phyloP scores from a whole-genome alignment of 2,113 vertebrate genomes.

The Misgurnus anguillicaudatus region DNA sequence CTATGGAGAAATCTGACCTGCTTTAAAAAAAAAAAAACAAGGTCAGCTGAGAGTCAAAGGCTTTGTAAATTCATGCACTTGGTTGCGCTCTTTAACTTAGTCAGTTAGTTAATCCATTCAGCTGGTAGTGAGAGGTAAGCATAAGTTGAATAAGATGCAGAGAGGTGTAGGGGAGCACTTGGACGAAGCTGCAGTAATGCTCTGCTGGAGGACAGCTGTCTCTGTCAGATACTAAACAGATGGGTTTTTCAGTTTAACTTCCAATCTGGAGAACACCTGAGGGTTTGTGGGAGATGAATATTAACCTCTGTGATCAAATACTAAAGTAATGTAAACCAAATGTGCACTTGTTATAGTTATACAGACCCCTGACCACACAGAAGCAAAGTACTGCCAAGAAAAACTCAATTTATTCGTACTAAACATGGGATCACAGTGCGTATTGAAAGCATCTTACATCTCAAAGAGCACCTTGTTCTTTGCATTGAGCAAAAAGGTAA shows the following conservation, averaged over 20 bases:
- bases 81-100: constrained; percentile 33
- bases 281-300: constrained; percentile 60
- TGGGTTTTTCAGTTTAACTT: constrained; percentile 36
- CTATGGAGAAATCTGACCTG: constrained; percentile 62
- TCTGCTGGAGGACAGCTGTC: constrained; percentile 50
- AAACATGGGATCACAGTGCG: too few species aligned
- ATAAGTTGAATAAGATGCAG: constrained; percentile 1
- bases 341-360: constrained; percentile 3
- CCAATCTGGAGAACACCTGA: constrained; percentile 14
- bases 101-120: constrained; percentile 47
- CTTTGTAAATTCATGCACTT: constrained; percentile 55
- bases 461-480: too few species aligned
- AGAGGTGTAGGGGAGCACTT: constrained; percentile 14
- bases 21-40: constrained; percentile 64
- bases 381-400: constrained; percentile 3
- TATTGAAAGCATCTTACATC: too few species aligned
- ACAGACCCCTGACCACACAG: neutral
- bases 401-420: too few species aligned
- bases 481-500: too few species aligned
- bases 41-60: constrained; percentile 63
- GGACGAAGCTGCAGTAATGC: constrained; percentile 15
- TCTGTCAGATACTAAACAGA: constrained; percentile 47
- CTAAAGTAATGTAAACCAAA: constrained; percentile 11
- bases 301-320: constrained; percentile 60
- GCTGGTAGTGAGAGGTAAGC: constrained; percentile 47